Evolutionary conservation across 1,140 invertebrate species (phyloP), one percentile per base, ranked within the genome.

Genomic region (Rhizoglyphus robini): DNA sequence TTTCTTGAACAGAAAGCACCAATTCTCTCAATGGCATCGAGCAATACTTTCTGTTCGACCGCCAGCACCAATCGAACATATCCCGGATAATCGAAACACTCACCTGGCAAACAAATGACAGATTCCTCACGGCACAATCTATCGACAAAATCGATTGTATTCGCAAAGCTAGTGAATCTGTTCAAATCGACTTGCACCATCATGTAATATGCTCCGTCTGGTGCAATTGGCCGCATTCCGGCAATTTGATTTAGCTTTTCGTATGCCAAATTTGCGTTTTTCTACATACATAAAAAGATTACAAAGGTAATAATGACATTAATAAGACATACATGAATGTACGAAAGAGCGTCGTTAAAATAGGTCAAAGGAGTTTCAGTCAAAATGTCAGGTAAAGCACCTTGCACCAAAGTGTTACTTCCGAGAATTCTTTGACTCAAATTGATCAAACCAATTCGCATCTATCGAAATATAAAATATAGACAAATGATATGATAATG

Each of bases 171-270:
- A 2, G 88, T 87, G 76, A 69, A 69, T 30, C 48, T 29, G 4
- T 32, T 32, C 72, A 91, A 83, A 69, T 93, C 85, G 63, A 89
- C 81, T 34, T 83, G 11, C 29, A 95, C 87, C 93, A 99, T 96
- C 88, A 99, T 96, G 75, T 98, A 99, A 93, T 99, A 97, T 1
- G 94, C 93, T 38, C 95, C 96, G 70, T 87, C 82, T 15, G 96
- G 94, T 85, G 91, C 92, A 36, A 93, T 84, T 0, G 95, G n/a
- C 99, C 73, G 23, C 95, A 95, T 34, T 83, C 83, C 30, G 90
- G 83, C 46, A 80, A 76, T 13, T 78, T 79, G 23, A 98, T 73
- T 48, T 79, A 78, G 41, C 84, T n/a, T n/a, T n/a, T n/a, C 79
- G 73, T 84, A 93, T 1, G 87, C 86, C 58, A 92, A 70, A 69